Evolutionary conservation across 2,888 invertebrate genomes (phyloP).

Genomic region (Dichetophora obliterata): DNA sequence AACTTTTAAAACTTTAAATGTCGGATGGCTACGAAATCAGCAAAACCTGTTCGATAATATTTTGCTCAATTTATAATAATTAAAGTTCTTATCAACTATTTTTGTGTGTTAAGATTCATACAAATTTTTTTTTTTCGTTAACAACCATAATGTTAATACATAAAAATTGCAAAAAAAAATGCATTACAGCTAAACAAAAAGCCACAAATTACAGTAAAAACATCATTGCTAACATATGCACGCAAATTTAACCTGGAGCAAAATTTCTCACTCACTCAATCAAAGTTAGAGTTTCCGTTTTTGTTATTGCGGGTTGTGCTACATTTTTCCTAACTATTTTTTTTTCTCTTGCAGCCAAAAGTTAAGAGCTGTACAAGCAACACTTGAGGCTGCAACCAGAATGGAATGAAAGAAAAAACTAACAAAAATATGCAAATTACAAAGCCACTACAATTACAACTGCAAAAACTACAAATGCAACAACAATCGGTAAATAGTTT

Average conservation of each 20-base stretch:
- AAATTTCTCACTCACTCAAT: constrained; percentile 24
- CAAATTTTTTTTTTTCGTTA: no score
- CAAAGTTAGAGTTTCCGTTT: not conserved
- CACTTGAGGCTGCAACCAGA: not conserved
- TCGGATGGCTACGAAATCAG: no score
- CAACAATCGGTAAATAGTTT: not conserved
- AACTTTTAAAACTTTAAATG: no score
- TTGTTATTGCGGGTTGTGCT: not conserved
- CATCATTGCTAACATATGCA: not conserved
- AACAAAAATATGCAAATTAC: not conserved
- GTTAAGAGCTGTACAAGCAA: constrained; percentile 5
- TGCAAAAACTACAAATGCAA: constrained; percentile 14
- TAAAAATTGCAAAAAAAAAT: not conserved
- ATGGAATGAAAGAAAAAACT: not conserved
- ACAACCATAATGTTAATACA: no score
- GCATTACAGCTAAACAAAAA: not conserved
- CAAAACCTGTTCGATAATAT: no score
- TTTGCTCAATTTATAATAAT: not conserved
- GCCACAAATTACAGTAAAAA: not conserved
- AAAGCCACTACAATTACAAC: not conserved
- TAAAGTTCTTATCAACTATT: no score
- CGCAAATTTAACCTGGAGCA: not conserved
- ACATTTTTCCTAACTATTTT: not conserved
- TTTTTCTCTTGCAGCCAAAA: not conserved
- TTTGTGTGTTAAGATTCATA: no score